phyloP scores from a whole-genome alignment of 35 echinoderm and acorn worm species.

The Apostichopus californicus region DNA sequence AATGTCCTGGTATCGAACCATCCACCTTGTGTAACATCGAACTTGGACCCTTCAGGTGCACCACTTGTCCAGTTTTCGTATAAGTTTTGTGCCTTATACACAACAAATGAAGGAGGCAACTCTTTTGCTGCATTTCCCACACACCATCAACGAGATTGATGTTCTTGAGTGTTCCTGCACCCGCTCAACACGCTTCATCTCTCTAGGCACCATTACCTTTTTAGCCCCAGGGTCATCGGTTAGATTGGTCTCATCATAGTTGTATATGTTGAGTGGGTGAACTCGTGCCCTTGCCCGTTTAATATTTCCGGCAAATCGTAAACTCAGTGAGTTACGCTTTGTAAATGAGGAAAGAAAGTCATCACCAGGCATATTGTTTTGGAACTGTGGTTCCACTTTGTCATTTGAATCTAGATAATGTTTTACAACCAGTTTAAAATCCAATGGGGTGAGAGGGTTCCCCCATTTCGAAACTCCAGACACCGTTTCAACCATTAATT shows the following conservation, averaged over 20 bases:
- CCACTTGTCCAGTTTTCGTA: conserved; percentile 48
- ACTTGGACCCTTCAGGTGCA: conserved; percentile 37
- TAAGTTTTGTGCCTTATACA: background rate
- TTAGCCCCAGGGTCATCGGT: background rate
- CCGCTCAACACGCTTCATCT: background rate
- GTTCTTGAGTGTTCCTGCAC: background rate
- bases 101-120: too few species aligned
- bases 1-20: conserved; percentile 55
- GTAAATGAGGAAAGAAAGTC: too few species aligned
- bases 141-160: too few species aligned
- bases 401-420: too few species aligned
- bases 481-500: background rate
- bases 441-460: too few species aligned
- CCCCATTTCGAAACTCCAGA: background rate
- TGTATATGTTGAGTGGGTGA: background rate
- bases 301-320: too few species aligned
- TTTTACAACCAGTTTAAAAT: too few species aligned
- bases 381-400: too few species aligned
- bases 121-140: too few species aligned
- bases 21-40: conserved; percentile 38
- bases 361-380: too few species aligned
- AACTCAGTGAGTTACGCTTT: too few species aligned
- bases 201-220: background rate
- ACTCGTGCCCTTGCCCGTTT: too few species aligned
- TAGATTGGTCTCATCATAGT: background rate